These are phyloP conservation scores for Eleutherodactylus coqui DNA, from an alignment of 2,797 vertebrate genomes.

Conservation along the genomic window DNA sequence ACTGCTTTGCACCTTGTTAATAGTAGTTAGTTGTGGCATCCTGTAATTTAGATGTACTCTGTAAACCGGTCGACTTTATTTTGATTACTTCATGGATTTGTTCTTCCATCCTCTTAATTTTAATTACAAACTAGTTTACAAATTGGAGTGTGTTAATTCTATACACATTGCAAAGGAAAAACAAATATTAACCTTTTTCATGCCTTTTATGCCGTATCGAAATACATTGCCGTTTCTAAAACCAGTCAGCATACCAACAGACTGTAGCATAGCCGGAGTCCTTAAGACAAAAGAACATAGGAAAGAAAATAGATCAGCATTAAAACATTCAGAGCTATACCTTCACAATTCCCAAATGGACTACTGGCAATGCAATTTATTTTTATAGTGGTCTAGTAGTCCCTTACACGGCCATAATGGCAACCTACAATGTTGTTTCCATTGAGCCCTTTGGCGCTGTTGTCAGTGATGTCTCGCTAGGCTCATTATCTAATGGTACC, in stretches of 20 bases:
- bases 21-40: slow-evolving; percentile 51
- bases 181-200: slow-evolving; percentile 7
- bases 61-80: slow-evolving; percentile 45
- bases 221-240: not conserved
- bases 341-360: slow-evolving; percentile 45
- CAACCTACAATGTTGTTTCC: slow-evolving; percentile 51
- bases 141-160: slow-evolving; percentile 5
- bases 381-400: slow-evolving; percentile 52
- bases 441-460: slow-evolving; percentile 57
- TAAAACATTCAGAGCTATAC: slow-evolving; percentile 39
- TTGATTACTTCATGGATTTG: slow-evolving; percentile 42
- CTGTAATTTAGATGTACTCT: slow-evolving; percentile 49
- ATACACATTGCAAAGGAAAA: not conserved
- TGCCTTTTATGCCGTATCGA: not conserved
- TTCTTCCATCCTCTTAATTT: slow-evolving; percentile 37
- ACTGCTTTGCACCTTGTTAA: slow-evolving; percentile 45
- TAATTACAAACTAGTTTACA: slow-evolving; percentile 49
- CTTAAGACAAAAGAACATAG: slow-evolving; percentile 2
- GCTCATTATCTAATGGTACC: slow-evolving; percentile 50
- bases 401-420: slow-evolving; percentile 47
- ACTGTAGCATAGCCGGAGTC: not conserved
- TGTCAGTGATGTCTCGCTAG: slow-evolving; percentile 56
- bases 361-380: slow-evolving; percentile 56
- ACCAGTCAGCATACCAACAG: not conserved
- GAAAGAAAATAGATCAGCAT: slow-evolving; percentile 41